Conservation (phyloP, 2,113 vertebrate genomes). For the Naja naja region DNA sequence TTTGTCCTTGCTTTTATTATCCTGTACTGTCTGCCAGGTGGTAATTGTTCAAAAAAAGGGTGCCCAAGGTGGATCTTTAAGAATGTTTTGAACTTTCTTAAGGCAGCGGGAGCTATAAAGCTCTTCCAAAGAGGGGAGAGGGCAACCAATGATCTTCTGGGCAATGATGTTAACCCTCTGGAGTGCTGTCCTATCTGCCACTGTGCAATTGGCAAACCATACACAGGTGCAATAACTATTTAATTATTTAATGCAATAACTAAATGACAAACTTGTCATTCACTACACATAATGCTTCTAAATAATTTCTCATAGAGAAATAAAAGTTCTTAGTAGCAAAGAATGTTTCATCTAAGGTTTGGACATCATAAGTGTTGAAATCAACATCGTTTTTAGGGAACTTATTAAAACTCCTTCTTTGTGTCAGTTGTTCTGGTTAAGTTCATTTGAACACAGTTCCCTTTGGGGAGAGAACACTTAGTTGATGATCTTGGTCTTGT, state of each 20-base stretch:
- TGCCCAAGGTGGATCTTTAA: too few species aligned
- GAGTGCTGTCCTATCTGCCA: too few species aligned
- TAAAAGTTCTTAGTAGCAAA: not conserved
- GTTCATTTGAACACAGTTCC: not conserved
- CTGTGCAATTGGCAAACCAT: too few species aligned
- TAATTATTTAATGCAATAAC: not conserved
- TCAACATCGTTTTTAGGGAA: not conserved
- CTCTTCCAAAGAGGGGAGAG: too few species aligned
- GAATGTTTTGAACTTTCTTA: too few species aligned
- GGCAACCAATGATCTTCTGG: too few species aligned
- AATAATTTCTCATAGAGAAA: not conserved
- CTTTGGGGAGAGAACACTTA: not conserved
- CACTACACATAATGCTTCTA: not conserved
- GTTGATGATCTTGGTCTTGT: not conserved
- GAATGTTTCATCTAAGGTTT: not conserved
- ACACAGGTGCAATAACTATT: too few species aligned
- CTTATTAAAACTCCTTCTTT: not conserved
- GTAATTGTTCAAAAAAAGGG: too few species aligned
- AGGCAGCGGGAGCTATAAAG: too few species aligned
- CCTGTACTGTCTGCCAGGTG: too few species aligned
- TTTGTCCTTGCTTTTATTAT: too few species aligned
- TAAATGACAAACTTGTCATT: not conserved
- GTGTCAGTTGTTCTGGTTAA: not conserved
- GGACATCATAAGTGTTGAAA: not conserved
- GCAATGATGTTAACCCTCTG: too few species aligned